Evolutionary conservation across 1,140 invertebrate species (phyloP), one percentile per base, ranked within the genome.

Genomic region (Zaprionus africanus): DNA sequence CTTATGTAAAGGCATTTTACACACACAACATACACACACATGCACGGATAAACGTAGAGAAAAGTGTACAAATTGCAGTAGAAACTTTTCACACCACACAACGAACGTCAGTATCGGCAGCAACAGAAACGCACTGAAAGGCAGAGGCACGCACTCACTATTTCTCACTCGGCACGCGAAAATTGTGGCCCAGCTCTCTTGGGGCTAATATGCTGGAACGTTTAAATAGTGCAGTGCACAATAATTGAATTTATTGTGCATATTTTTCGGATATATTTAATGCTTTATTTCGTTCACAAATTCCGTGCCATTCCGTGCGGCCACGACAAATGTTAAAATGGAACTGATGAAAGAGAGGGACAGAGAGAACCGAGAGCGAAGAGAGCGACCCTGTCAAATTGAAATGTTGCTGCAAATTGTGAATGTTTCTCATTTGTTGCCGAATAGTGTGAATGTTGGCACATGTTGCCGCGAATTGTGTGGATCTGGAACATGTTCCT

Each of bases 1-100:
- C 84, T 90, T 90, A 90, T 90, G 85, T 90, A 90, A 90, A 90
- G 85, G 85, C 73, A 90, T 90, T 88, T 84, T 84, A 85, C 57
- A 22, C 71, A 68, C 67, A 46, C 9, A 7, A 54, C 36, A 53
- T 60, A 64, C 56, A 66, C 69, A 67, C 28, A 69, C 59, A 68
- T 54, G 56, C 77, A 77, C 49, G 72, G 46, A 71, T 72, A 79
- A 70, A 84, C 85, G 79, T 90, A 77, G 78, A 88, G 81, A 90
- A 88, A 88, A 88, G 90, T 88, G 81, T 76, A 76, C 61, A 76
- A 80, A 90, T 84, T 88, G 81, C 84, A 88, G 85, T 84, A 81
- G 82, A 88, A 73, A 90, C 75, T 88, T 90, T 88, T 88, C 86
- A 90, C 79, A 81, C 62, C 72, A 68, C 58, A 71, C 62, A 74